Evolutionary conservation across 2,888 invertebrate genomes (phyloP), one percentile per base, ranked within the genome.

Genomic region (Lithosia quadra): DNA sequence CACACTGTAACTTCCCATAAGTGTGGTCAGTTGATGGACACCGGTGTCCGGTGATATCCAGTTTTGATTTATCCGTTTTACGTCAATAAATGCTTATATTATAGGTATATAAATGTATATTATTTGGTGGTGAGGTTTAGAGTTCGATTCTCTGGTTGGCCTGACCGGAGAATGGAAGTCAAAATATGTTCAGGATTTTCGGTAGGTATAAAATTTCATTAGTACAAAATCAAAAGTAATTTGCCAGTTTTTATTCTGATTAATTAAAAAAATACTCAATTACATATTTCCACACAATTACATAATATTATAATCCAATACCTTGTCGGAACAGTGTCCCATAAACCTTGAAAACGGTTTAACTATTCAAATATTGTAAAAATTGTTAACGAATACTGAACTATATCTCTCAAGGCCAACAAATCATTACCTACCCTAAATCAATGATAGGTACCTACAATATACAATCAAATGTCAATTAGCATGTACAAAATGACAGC

Each of bases 1-100:
- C 69, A 66, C 69, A 66, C 63, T 28, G 65, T 22, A 22, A 58
- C 63, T 63, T 59, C 65, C 34, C 63, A 18, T 34, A 53, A 39
- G 43, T 13, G 62, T 57, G 39, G 56, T 57, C 56, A 64, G 18
- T 28, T 64, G 57, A 57, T 64, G 11, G 36, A 18, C 24, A 15
- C 4, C 39, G 10, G 34, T 39, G 56, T 36, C 10, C 11, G 36
- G 33, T 5, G 56, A 36, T 36, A 56, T 56, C 49, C 49, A n/a
- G 49, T 9, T n/a, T 18, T 49, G 49, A 18, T 49, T 49, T 49
- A 4, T 43, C 18, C 7, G 7, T 18, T 8, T n/a, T 49, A n/a
- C 9, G n/a, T 49, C 9, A 3, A 49, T 34, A 34, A 10, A 34
- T 34, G 8, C 1, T 34, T 34, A 34, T 2, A 10, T n/a, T 34